These are phyloP conservation scores for Drosophila mimica DNA, from an alignment of 2,888 invertebrate species.

Conservation along the genomic window DNA sequence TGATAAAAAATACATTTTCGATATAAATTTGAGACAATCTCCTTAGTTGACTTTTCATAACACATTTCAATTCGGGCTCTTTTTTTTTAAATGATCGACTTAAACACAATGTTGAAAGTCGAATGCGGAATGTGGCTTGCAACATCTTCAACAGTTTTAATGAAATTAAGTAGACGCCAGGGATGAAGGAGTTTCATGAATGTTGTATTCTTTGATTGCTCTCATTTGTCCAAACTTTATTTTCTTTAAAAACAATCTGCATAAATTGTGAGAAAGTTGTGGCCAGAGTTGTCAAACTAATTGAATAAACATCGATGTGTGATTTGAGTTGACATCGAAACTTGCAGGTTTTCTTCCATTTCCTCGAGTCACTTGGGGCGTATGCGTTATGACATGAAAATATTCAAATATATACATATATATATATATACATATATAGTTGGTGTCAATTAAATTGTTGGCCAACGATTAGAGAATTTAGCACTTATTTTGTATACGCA, in stretches of 20 bases:
- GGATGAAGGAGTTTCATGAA: background rate
- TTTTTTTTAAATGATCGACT: background rate
- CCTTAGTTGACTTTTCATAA: background rate
- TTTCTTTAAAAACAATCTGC: background rate
- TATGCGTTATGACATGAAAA: conserved; percentile 10
- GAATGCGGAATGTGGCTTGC: background rate
- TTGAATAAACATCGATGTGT: conserved; percentile 27
- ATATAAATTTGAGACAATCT: background rate
- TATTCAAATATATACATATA: background rate
- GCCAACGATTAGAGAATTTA: conserved; percentile 7
- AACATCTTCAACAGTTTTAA: background rate
- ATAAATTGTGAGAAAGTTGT: conserved; percentile 13
- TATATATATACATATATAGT: background rate
- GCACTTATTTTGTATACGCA: conserved; percentile 44
- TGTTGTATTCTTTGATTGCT: background rate
- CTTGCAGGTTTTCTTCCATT: conserved; percentile 24
- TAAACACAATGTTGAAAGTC: background rate
- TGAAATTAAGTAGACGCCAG: conserved; percentile 1
- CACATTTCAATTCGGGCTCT: background rate
- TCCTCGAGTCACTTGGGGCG: conserved; percentile 28
- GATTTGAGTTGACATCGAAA: conserved; percentile 25
- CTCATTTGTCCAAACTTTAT: background rate
- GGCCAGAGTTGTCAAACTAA: conserved; percentile 20
- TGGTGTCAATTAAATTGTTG: conserved; percentile 46
- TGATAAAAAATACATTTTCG: background rate